These are phyloP conservation scores for Lagria hirta DNA, from an alignment of 2,888 invertebrate species.

Conservation along the genomic window DNA sequence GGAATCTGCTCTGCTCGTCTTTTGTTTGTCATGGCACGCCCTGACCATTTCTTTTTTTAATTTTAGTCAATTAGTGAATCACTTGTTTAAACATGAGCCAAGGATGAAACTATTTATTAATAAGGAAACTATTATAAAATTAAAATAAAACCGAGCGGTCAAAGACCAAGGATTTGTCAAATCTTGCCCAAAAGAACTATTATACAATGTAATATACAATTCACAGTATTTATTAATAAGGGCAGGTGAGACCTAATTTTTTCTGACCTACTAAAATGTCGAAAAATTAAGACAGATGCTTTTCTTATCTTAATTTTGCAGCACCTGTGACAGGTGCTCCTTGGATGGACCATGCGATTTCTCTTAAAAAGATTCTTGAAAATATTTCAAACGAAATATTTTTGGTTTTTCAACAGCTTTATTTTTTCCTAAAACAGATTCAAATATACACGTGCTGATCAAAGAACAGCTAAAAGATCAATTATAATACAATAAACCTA, in stretches of 20 bases:
- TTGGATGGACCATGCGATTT: constrained; percentile 8
- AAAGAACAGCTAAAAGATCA: no score
- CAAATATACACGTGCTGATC: no score
- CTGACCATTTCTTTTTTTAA: constrained; percentile 16
- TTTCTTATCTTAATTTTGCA: neutral
- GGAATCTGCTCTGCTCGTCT: constrained; percentile 5
- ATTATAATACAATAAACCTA: no score
- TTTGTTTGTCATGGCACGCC: constrained; percentile 11
- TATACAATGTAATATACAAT: no score
- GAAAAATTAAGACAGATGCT: constrained; percentile 7
- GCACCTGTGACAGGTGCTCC: constrained; percentile 21
- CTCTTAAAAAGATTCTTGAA: constrained; percentile 6
- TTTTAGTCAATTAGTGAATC: constrained; percentile 18
- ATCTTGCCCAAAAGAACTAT: constrained; percentile 1
- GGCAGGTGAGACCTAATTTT: no score
- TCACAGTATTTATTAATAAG: no score
- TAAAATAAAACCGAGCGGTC: constrained; percentile 18
- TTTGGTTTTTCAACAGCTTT: neutral
- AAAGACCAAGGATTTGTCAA: constrained; percentile 18
- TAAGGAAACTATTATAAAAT: constrained; percentile 23
- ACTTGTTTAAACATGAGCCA: constrained; percentile 18
- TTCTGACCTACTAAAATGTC: constrained; percentile 8
- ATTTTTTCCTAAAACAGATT: constrained; percentile 8
- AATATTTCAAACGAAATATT: neutral
- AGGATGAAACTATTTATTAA: constrained; percentile 23